phyloP scores from a whole-genome alignment of 2,797 vertebrate species.

The Gambusia yucatana region DNA sequence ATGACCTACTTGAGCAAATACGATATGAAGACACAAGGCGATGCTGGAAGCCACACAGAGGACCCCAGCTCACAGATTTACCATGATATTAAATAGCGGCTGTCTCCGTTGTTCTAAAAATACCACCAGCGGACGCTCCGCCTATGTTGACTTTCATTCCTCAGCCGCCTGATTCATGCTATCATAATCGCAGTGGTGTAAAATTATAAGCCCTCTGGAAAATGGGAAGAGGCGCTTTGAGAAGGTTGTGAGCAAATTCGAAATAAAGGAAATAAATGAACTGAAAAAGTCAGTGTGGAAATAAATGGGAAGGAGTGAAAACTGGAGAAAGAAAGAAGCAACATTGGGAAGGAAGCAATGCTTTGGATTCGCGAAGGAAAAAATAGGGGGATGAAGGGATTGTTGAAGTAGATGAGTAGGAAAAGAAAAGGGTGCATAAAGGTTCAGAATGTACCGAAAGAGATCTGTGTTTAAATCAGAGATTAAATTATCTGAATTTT shows the following conservation, averaged over 20 bases:
- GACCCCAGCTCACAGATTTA: background rate
- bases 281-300: constrained; percentile 37
- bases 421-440: background rate
- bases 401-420: background rate
- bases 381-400: background rate
- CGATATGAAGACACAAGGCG: constrained; percentile 12
- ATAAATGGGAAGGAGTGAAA: constrained; percentile 10
- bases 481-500: background rate
- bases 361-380: background rate
- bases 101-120: constrained; percentile 43
- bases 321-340: background rate
- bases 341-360: background rate
- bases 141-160: constrained; percentile 12
- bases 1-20: constrained; percentile 20
- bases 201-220: constrained; percentile 35
- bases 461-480: background rate
- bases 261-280: constrained; percentile 3
- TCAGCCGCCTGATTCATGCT: constrained; percentile 22
- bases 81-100: constrained; percentile 31
- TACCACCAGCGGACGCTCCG: constrained; percentile 11
- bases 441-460: background rate
- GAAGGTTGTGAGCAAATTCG: constrained; percentile 3
- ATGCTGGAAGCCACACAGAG: background rate
- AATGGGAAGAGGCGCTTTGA: constrained; percentile 52
- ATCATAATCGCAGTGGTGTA: constrained; percentile 29